Evolutionary conservation across 2,113 vertebrate species (phyloP).

Genomic region (Rhea pennata): DNA sequence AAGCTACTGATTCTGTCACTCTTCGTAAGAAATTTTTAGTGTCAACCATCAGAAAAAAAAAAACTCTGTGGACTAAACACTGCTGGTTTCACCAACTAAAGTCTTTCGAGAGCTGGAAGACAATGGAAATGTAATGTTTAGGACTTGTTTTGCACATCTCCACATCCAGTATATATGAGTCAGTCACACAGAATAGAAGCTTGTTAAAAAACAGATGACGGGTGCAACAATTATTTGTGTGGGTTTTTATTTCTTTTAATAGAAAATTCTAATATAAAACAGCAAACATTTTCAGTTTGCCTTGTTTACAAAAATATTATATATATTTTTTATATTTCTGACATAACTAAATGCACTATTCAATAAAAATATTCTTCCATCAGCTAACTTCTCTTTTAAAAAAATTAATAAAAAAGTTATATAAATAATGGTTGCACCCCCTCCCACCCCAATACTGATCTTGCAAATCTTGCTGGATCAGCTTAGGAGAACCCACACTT

Average conservation of each 20-base stretch:
- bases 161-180: constrained; percentile 30
- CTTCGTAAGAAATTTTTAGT: neutral
- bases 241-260: constrained; percentile 68
- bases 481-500: constrained; percentile 52
- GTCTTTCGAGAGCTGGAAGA: constrained; percentile 19
- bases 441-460: constrained; percentile 22
- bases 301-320: constrained; percentile 76
- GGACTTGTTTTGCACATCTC: constrained; percentile 80
- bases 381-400: constrained; percentile 41
- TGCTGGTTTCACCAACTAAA: neutral
- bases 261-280: constrained; percentile 73
- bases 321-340: constrained; percentile 73
- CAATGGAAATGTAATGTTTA: constrained; percentile 54
- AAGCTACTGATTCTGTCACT: neutral
- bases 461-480: constrained; percentile 31
- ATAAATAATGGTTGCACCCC: constrained; percentile 63
- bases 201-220: constrained; percentile 64
- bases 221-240: constrained; percentile 70
- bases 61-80: neutral
- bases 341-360: constrained; percentile 74
- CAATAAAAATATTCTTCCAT: constrained; percentile 70
- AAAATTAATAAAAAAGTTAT: constrained; percentile 67
- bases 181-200: constrained; percentile 65
- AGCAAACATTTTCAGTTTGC: constrained; percentile 71
- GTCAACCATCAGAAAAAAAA: neutral